A percentile compares a stretch with the other conserved stretches of the same genome.
These are phyloP conservation scores for Protonibea diacanthus DNA, from an alignment of 2,797 vertebrate genomes.

Conservation along the genomic window DNA sequence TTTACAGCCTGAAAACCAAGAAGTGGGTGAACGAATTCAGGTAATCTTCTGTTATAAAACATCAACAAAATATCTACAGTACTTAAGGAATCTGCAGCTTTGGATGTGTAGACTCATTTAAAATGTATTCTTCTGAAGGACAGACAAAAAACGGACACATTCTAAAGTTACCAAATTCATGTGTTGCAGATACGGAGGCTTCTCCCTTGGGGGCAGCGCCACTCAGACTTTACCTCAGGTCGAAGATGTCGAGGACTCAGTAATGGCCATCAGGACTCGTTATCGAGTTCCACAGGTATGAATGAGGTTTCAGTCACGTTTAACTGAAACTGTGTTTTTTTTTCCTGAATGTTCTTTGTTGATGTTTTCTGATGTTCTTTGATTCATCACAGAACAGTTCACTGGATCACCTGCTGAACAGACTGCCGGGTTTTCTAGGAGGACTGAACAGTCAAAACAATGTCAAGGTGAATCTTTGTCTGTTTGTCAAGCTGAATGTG, in stretches of 20 bases:
- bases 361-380: conserved; percentile 15
- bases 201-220: conserved; percentile 87
- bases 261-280: conserved; percentile 77
- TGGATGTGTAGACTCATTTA: neutral
- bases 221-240: conserved; percentile 73
- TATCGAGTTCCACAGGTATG: conserved; percentile 82
- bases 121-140: neutral
- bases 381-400: conserved; percentile 84
- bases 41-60: conserved; percentile 74
- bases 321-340: neutral
- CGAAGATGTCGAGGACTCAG: conserved; percentile 64
- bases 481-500: neutral
- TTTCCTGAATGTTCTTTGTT: neutral
- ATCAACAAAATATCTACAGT: neutral
- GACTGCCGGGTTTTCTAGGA: conserved; percentile 82
- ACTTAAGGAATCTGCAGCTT: neutral
- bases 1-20: conserved; percentile 89
- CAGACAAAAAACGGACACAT: neutral
- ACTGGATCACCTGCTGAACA: conserved; percentile 82
- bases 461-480: conserved; percentile 85
- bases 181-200: conserved; percentile 90
- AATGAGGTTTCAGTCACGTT: neutral
- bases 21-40: conserved; percentile 95
- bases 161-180: neutral
- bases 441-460: conserved; percentile 83